Evolutionary conservation across 2,797 vertebrate genomes (phyloP), one percentile per base, ranked within the genome.

Genomic region (Champsocephalus gunnari): DNA sequence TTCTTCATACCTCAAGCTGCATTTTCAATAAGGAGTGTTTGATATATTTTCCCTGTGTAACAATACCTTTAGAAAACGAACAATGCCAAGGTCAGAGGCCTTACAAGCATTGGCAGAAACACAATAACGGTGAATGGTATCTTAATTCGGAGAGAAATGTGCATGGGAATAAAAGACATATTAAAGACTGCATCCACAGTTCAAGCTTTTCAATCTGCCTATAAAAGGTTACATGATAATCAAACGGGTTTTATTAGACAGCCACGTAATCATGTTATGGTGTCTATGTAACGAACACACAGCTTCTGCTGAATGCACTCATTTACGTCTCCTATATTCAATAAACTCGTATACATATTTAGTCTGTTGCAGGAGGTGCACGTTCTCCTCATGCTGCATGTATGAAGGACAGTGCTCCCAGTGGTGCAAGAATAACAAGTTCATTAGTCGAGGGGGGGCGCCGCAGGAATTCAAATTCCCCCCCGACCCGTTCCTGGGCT

Each of bases 341-440:
- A 82, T 81, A 62, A 75, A 67, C 38, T 72, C 21, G 11, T 54
- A 34, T 74, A 81, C 88, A 85, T 74, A 79, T 83, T 79, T 14
- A 50, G 72, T 80, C 47, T 66, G 57, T 45, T 81, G 81, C 64
- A 74, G 77, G 79, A 84, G 77, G 90, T 86, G 84, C 87, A 77
- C 11, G 51, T 86, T 91, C 83, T 87, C 87, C 82, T 82, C 73
- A 58, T 81, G 83, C 83, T 86, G 81, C 81, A 77, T 77, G 77
- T 96, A 93, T 96, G 97, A 97, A 98, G 97, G 97, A 97, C 97
- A 96, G 94, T 93, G 95, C 96, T 98, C 96, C 97, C 97, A 95
- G 95, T 95, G 96, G 96, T 97, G 94, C 94, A 96, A 92, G 96
- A 96, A 97, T 98, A 99, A 99, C 98, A 98, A 97, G 98, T 99